Evolutionary conservation across 2,888 invertebrate genomes (phyloP).

Genomic region (Blomia tropicalis): DNA sequence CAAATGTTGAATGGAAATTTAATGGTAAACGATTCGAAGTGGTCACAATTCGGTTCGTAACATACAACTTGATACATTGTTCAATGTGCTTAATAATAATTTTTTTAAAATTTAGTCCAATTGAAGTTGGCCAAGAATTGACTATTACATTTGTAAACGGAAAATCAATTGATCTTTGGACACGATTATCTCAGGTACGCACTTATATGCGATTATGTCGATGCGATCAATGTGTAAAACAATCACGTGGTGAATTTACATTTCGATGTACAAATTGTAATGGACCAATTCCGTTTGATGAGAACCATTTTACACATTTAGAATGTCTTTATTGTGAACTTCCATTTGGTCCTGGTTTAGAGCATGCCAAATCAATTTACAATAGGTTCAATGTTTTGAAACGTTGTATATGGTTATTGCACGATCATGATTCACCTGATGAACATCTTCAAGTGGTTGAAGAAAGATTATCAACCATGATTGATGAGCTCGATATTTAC

Average conservation of each 20-base stretch:
- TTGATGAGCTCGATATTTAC: neutral
- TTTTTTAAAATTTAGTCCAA: neutral
- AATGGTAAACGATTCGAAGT: neutral
- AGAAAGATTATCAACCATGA: neutral
- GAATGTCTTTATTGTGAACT: neutral
- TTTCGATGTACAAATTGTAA: neutral
- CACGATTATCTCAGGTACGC: neutral
- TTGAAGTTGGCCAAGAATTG: neutral
- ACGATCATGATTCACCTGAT: neutral
- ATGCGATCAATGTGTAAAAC: neutral
- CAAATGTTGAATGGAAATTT: neutral
- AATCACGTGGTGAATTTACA: neutral
- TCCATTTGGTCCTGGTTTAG: neutral
- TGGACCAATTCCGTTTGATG: constrained; percentile 2
- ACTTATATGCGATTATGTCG: neutral
- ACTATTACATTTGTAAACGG: neutral
- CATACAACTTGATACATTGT: neutral
- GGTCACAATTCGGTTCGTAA: neutral
- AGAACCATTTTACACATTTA: neutral
- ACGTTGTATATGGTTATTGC: neutral
- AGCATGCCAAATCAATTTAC: neutral
- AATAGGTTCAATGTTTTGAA: neutral
- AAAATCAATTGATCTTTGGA: neutral
- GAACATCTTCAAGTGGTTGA: neutral
- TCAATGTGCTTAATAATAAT: neutral